phyloP scores from a whole-genome alignment of 2,113 vertebrate species.

The Callaeas wilsoni region DNA sequence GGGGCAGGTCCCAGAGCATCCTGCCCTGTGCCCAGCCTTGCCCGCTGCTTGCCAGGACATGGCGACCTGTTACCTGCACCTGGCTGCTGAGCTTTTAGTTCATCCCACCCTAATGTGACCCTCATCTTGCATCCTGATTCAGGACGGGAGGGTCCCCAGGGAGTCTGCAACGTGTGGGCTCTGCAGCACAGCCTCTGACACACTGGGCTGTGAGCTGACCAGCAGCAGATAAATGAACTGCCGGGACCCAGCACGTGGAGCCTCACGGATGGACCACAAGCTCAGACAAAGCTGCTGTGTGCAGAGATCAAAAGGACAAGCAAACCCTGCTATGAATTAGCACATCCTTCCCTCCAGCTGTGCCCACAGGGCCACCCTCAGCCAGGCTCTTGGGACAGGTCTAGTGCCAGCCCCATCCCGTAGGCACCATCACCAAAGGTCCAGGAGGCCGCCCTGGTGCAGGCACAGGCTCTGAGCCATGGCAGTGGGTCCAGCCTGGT shows the following conservation, averaged over 20 bases:
- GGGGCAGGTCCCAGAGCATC: no score
- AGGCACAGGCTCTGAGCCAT: rapidly evolving
- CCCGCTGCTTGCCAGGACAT: rapidly evolving
- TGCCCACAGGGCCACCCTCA: neutral
- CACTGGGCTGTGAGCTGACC: neutral
- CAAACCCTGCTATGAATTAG: neutral
- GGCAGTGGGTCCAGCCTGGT: neutral
- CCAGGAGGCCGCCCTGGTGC: rapidly evolving
- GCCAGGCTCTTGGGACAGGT: neutral
- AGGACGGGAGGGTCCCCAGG: neutral
- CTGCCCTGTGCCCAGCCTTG: neutral
- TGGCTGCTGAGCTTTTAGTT: neutral
- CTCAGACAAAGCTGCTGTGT: neutral
- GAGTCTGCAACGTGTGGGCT: rapidly evolving
- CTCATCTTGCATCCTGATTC: neutral
- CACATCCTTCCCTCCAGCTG: neutral
- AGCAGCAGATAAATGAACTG: neutral
- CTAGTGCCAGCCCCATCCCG: neutral
- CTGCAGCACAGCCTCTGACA: neutral
- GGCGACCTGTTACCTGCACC: rapidly evolving
- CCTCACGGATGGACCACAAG: rapidly evolving
- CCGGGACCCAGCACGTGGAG: rapidly evolving
- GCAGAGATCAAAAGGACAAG: neutral
- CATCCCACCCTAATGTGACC: neutral
- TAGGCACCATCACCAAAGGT: neutral